These are phyloP conservation scores for Pseudachorutes palmiensis DNA, from an alignment of 1,140 invertebrate species.

Conservation along the genomic window DNA sequence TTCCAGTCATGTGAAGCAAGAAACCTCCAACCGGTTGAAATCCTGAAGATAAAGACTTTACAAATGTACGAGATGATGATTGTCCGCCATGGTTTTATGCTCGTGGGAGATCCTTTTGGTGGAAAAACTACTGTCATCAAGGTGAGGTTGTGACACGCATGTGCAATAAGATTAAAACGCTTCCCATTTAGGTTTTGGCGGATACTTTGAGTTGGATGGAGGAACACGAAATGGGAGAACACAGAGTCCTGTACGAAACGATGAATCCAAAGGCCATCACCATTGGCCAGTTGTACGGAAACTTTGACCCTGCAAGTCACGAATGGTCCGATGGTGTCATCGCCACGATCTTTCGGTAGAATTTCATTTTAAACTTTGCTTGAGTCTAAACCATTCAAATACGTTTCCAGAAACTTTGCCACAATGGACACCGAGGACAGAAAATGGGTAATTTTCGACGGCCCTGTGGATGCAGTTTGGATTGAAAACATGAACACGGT, in stretches of 20 bases:
- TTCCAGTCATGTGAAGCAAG: too few relatives aligned
- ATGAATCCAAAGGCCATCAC: conserved; percentile 95
- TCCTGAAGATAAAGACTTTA: conserved; percentile 81
- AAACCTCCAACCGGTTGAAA: too few relatives aligned
- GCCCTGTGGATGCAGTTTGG: conserved; percentile 84
- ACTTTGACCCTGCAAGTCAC: conserved; percentile 88
- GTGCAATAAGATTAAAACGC: too few relatives aligned
- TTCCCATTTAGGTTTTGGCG: too few relatives aligned
- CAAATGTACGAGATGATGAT: conserved; percentile 97
- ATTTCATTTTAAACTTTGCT: too few relatives aligned
- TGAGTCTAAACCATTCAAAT: too few relatives aligned
- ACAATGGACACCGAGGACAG: conserved; percentile 66
- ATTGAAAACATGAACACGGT: conserved; percentile 97
- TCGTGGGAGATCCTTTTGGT: conserved; percentile 84
- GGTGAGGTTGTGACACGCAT: too few relatives aligned
- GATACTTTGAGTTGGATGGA: conserved; percentile 69
- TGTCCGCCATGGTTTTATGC: conserved; percentile 78
- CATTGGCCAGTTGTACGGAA: conserved; percentile 89
- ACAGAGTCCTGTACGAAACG: conserved; percentile 76
- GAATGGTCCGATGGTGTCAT: conserved; percentile 82
- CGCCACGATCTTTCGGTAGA: conserved; percentile 78
- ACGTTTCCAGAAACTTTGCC: too few relatives aligned
- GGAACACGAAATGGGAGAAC: conserved; percentile 71
- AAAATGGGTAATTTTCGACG: conserved; percentile 95
- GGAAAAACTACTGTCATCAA: conserved; percentile 79